Base-by-base conservation (phyloP, 2,888 invertebrate species). In the Bugulina stolonifera region DNA sequence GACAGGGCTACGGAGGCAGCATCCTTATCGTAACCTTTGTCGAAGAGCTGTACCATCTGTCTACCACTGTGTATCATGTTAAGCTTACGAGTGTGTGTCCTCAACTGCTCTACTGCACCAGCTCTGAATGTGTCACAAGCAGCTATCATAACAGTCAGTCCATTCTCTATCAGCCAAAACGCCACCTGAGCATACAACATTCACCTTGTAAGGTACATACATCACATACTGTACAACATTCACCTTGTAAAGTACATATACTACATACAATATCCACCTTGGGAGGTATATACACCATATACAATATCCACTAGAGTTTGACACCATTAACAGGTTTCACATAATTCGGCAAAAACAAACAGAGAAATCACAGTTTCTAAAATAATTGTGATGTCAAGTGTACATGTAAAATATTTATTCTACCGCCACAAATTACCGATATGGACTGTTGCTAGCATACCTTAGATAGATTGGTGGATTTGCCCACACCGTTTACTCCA, bases 61-160 rank as follows among this genome's bases (percentile, higher is more conserved):
- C 88, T 85, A 22, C 91, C 91, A 2, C 81, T 85, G 85, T 98
- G 98, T 74, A 99, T 86, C 5, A 95, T 94, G 86, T 95, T 96
- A 78, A 99, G 88, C 80, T 94, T 94, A 0, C 92, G 87, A 74
- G 90, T 91, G 86, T 99, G 99, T 0, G 99, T 99, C 54, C 97
- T 89, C 77, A 99, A 87, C 84, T 99, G 99, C 83, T 99, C 99
- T 0, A 99, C 99, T 32, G 99, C 99, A 73, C 99, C 99, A 0
- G 99, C 98, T 79, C 98, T 89, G 88, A 99, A 99, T 57, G 99
- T 99, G 86, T 99, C 99, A 83, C 99, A 98, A 27, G 99, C 99
- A 5, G 99, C 99, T 76, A 99, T 97, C 80, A 99, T 86, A 52
- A 99, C 99, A 52, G 91, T 90, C 83, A 95, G 89, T 79, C 93